Base-by-base conservation (phyloP, 2,888 invertebrate genomes). In the Sepiola atlantica region DNA sequence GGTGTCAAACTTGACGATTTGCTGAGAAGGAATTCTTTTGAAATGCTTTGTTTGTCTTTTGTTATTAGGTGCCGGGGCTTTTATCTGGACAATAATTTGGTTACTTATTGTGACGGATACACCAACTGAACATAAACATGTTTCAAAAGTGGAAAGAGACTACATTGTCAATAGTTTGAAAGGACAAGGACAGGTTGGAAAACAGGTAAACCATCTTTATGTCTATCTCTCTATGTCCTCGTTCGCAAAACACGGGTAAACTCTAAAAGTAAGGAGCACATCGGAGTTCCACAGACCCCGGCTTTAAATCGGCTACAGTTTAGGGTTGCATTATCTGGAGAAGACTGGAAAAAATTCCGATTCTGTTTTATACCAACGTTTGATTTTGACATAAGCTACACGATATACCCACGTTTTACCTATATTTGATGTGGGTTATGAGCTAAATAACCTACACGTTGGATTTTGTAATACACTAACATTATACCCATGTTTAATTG, bases 91-190 rank as follows among this genome's bases (percentile, higher is more conserved):
- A 57, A 95, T 97, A 6, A 95, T 97, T 32, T 98, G 98, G 97
- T 96, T 97, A 96, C 96, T 97, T 90, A 95, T 97, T 55, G 97
- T 98, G 55, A 98, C 97, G 95, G 98, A 98, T 95, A 97, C 97
- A 32, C 98, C 98, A 3, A 97, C 97, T 24, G 96, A 97, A 45
- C 98, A 98, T 97, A 98, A 98, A 14, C 96, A 98, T 77, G 98
- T 98, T 94, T 97, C 97, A 0, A 96, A 96, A 2, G 97, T 97
- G 14, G 97, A 97, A 95, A 95, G 95, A 90, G 94, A 95, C 3
- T 97, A 97, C 95, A 97, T 97, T 57, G 57, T 95, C 12, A 91
- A 91, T 18, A 95, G 95, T 32, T 94, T 96, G 94, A 94, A 95
- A 90, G 94, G 93, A 18, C 57, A 61, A 24, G 94, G 94, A 21